These are phyloP conservation scores for Apis cerana DNA, from an alignment of 1,140 invertebrate genomes.

Conservation along the genomic window DNA sequence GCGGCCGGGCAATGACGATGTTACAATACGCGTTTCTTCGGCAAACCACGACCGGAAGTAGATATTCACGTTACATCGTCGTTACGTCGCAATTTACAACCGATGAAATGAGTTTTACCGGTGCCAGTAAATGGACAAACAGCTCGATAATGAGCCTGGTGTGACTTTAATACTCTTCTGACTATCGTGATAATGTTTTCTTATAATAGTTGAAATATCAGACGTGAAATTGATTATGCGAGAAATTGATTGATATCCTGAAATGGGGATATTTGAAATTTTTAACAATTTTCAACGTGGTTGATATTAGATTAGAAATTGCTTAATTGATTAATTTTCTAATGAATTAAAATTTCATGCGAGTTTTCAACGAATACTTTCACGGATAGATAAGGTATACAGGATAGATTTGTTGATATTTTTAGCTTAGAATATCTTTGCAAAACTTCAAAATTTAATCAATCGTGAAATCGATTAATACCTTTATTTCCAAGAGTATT, in stretches of 20 bases:
- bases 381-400: too few relatives aligned
- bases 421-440: too few relatives aligned
- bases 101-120: neutral
- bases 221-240: neutral
- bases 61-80: neutral
- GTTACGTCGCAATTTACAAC: slow-evolving; percentile 1
- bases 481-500: too few relatives aligned
- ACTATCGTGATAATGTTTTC: neutral
- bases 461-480: too few relatives aligned
- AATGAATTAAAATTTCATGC: too few relatives aligned
- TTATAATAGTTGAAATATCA: neutral
- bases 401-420: too few relatives aligned
- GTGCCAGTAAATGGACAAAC: neutral
- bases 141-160: neutral
- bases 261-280: neutral
- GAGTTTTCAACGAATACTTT: too few relatives aligned
- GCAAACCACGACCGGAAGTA: neutral
- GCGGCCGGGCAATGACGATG: neutral
- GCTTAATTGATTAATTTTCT: neutral
- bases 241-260: neutral
- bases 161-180: neutral
- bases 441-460: too few relatives aligned
- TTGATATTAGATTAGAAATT: neutral
- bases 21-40: neutral
- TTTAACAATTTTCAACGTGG: too few relatives aligned